A percentile compares a stretch with the other conserved stretches of the same genome.
Evolutionary conservation across 2,797 vertebrate species (phyloP).

Genomic region (Myripristis murdjan): DNA sequence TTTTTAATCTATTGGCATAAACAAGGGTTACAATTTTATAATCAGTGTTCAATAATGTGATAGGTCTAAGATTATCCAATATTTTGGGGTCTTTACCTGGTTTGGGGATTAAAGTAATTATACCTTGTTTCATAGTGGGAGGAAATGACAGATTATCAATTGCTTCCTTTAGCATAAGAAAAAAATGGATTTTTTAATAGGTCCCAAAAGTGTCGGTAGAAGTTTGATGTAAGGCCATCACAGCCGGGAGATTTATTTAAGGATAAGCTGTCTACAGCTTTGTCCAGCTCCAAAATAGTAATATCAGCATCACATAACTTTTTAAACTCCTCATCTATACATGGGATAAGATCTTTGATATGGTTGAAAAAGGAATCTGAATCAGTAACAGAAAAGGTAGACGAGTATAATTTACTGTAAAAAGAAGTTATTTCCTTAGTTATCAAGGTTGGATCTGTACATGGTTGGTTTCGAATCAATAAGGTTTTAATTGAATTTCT

Average conservation of each 20-base stretch:
- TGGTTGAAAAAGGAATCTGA: neutral
- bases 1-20: slow-evolving; percentile 19
- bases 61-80: no score
- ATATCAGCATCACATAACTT: slow-evolving; percentile 31
- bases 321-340: slow-evolving; percentile 14
- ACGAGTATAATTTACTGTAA: no score
- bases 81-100: no score
- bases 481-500: neutral
- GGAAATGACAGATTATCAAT: slow-evolving; percentile 1
- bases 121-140: no score
- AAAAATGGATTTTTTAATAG: slow-evolving; percentile 7
- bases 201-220: slow-evolving; percentile 24
- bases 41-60: no score
- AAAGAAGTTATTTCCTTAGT: no score
- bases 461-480: no score
- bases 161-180: slow-evolving; percentile 8
- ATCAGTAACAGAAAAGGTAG: neutral
- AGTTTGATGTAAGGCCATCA: slow-evolving; percentile 5
- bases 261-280: slow-evolving; percentile 4
- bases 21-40: no score
- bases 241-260: slow-evolving; percentile 19
- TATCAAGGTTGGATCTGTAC: no score
- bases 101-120: no score
- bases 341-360: slow-evolving; percentile 23
- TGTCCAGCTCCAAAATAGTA: slow-evolving; percentile 11